phyloP scores from a whole-genome alignment of 2,113 vertebrate species.

The Cottus gobio region DNA sequence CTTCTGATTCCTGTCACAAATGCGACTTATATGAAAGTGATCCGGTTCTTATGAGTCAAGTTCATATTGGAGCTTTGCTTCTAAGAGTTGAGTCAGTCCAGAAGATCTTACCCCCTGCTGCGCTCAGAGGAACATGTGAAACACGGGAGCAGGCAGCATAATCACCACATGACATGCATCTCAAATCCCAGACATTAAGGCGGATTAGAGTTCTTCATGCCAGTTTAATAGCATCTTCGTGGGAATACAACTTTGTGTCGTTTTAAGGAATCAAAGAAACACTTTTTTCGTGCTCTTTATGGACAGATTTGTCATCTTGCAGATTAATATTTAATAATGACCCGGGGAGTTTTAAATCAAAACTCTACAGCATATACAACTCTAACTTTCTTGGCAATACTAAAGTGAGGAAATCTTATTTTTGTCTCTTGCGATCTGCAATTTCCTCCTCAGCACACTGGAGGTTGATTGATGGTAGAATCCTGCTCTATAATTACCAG shows the following conservation, averaged over 20 bases:
- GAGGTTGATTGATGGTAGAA: constrained; percentile 64
- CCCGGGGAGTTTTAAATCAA: constrained; percentile 59
- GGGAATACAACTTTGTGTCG: constrained; percentile 41
- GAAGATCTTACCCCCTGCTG: constrained; percentile 22
- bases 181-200: constrained; percentile 61
- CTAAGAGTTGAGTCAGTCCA: constrained; percentile 27
- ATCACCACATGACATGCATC: constrained; percentile 57
- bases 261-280: constrained; percentile 55
- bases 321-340: constrained; percentile 73
- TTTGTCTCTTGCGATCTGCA: constrained; percentile 26
- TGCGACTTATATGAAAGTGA: constrained; percentile 4
- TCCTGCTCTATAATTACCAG: constrained; percentile 69
- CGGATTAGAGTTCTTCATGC: constrained; percentile 52
- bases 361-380: constrained; percentile 29
- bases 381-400: constrained; percentile 42
- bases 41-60: constrained; percentile 35
- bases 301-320: constrained; percentile 65
- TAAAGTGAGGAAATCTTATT: constrained; percentile 30
- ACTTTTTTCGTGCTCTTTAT: constrained; percentile 40
- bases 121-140: constrained; percentile 41
- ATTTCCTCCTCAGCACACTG: constrained; percentile 43
- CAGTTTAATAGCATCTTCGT: constrained; percentile 67
- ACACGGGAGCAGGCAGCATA: constrained; percentile 47
- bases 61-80: constrained; percentile 22
- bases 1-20: neutral